Percentiles rank a stretch among this genome's conserved stretches.
These are phyloP conservation scores for Suillia variegata DNA, from an alignment of 2,888 invertebrate species.

Conservation along the genomic window DNA sequence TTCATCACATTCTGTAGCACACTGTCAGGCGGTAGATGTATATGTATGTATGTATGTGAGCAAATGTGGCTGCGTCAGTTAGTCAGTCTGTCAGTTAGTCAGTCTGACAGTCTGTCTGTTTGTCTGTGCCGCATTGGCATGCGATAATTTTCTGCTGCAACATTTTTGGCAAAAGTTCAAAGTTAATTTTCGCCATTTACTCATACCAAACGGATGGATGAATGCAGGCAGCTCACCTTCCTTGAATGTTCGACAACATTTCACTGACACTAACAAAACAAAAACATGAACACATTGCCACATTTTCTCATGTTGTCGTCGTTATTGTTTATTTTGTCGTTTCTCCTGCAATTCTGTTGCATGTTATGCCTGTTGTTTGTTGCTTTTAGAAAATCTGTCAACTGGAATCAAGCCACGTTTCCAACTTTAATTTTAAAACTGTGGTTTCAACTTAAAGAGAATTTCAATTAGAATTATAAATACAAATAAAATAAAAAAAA, in stretches of 20 bases:
- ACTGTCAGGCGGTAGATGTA: not conserved
- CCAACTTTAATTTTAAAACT: too few relatives aligned
- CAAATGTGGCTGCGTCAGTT: too few relatives aligned
- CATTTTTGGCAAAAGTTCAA: conserved; percentile 50
- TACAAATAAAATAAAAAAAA: too few relatives aligned
- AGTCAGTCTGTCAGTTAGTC: too few relatives aligned
- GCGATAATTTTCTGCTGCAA: conserved; percentile 22
- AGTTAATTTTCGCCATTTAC: conserved; percentile 52
- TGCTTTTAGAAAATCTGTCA: not conserved
- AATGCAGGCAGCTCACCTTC: too few relatives aligned
- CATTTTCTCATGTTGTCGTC: not conserved
- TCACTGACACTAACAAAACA: not conserved
- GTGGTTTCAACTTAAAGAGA: too few relatives aligned
- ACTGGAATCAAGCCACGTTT: too few relatives aligned
- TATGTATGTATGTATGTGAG: not conserved
- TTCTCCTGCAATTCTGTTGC: not conserved
- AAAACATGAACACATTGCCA: not conserved
- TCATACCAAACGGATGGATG: too few relatives aligned
- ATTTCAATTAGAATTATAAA: too few relatives aligned
- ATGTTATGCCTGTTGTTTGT: not conserved
- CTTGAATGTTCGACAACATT: not conserved
- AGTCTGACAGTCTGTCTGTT: not conserved
- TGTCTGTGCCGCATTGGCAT: not conserved
- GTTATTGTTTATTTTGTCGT: not conserved
- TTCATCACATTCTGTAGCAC: not conserved